Evolutionary conservation across 2,797 vertebrate genomes (phyloP), one percentile per base, ranked within the genome.

Genomic region (Schizopygopsis malacanthus): DNA sequence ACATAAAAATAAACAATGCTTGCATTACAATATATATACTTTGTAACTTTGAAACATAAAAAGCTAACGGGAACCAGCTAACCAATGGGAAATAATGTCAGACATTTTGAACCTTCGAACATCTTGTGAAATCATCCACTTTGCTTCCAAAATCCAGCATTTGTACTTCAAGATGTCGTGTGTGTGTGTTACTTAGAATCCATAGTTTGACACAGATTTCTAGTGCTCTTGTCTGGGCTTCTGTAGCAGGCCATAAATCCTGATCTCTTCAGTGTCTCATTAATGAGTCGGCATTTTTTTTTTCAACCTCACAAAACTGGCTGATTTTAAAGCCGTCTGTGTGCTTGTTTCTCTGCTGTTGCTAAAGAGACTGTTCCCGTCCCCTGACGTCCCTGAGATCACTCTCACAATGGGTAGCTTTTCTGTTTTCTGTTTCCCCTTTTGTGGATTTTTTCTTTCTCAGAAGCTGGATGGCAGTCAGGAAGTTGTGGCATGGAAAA

Each of bases 401-500:
- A 54, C 54, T 59, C 4, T 61, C 80, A 75, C 88, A 67, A 82
- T 85, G 61, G 80, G 56, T 86, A 43, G 85, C 45, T 84, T 80
- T 81, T 45, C 79, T 83, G 2, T 86, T 89, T 85, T 90, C 79
- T 80, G 73, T 83, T 81, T 75, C 73, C 85, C 71, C n/a, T 73
- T 81, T 71, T 79, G 81, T 84, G 47, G 90, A 89, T 87, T 86
- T 82, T 72, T 52, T 10, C 33, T 88, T 91, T 88, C 86, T 15
- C 52, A 76, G 83, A 82, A 87, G 33, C 85, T 79, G 52, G n/a
- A 63, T 86, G 79, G 84, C 85, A 90, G 91, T 89, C 89, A 94
- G 94, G 93, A 95, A 94, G 90, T 87, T 83, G 72, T 88, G 89
- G 91, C 78, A 88, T 93, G 91, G 89, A 94, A 94, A 94, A 94